Evolutionary conservation across 2,113 vertebrate species (phyloP).

Genomic region (Anthoscopus minutus): DNA sequence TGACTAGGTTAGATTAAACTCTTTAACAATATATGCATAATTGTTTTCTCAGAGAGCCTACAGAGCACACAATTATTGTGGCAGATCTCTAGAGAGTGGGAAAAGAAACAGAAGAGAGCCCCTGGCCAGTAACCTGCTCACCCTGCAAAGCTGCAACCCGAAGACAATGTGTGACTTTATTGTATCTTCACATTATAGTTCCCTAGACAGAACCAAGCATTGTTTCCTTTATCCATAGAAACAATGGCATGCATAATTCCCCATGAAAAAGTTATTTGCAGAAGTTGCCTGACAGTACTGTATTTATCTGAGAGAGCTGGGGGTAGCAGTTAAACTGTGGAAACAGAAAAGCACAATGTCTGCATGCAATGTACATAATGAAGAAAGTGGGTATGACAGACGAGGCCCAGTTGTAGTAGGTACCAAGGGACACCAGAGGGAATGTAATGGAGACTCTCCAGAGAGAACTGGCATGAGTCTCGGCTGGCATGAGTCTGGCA

Average conservation of each 20-base stretch:
- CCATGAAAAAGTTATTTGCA: constrained; percentile 11
- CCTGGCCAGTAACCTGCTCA: constrained; percentile 17
- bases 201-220: not conserved
- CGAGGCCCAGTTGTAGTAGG: not conserved
- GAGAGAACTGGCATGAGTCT: not conserved
- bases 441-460: not conserved
- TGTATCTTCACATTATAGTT: not conserved
- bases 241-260: constrained; percentile 4
- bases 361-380: not conserved
- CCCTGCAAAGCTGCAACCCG: constrained; percentile 2
- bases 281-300: not conserved
- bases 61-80: not conserved
- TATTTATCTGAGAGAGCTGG: not conserved
- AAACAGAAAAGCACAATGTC: not conserved
- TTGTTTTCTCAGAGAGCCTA: not conserved
- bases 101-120: not conserved
- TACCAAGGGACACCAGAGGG: not conserved
- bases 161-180: constrained; percentile 16
- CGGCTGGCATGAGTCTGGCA: not conserved
- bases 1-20: not conserved
- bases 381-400: not conserved
- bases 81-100: not conserved
- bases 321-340: not conserved
- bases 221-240: constrained; percentile 1
- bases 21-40: not conserved